Conservation (phyloP, 2,888 invertebrate species). For the Drosophila ustulata region DNA sequence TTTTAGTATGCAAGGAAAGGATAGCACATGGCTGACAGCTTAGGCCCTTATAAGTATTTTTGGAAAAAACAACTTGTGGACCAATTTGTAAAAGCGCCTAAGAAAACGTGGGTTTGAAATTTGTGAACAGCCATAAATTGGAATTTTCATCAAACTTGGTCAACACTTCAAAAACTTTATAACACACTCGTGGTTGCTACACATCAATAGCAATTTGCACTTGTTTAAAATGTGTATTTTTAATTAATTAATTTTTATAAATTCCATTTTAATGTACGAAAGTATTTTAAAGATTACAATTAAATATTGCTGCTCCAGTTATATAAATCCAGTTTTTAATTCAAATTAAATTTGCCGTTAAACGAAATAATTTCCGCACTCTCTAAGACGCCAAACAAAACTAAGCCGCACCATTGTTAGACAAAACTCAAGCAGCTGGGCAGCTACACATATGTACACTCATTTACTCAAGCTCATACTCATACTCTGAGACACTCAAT, state of each 20-base stretch:
- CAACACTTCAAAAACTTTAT: constrained; percentile 20
- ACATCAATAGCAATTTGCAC: constrained; percentile 37
- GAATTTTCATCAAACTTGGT: constrained; percentile 14
- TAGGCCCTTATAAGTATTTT: constrained; percentile 43
- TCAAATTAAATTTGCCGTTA: constrained; percentile 62
- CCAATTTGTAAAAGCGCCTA: not conserved
- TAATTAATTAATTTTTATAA: no score
- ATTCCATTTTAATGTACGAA: constrained; percentile 26
- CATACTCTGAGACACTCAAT: constrained; percentile 52
- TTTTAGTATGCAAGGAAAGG: constrained; percentile 33
- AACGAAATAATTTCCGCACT: constrained; percentile 74
- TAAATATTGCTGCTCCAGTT: constrained; percentile 59
- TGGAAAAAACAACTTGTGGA: constrained; percentile 21
- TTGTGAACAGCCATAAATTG: constrained; percentile 3
- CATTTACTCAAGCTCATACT: constrained; percentile 19
- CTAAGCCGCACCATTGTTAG: constrained; percentile 58
- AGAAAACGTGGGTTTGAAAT: not conserved
- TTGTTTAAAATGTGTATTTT: constrained; percentile 11
- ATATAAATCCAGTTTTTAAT: constrained; percentile 52
- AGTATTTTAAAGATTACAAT: constrained; percentile 25
- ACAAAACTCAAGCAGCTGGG: constrained; percentile 49
- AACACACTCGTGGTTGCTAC: not conserved
- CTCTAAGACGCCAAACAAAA: constrained; percentile 71
- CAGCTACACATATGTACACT: constrained; percentile 26
- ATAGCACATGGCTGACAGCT: constrained; percentile 17